Evolutionary conservation across 1,140 invertebrate genomes (phyloP).

Genomic region (Ephestia elutella): DNA sequence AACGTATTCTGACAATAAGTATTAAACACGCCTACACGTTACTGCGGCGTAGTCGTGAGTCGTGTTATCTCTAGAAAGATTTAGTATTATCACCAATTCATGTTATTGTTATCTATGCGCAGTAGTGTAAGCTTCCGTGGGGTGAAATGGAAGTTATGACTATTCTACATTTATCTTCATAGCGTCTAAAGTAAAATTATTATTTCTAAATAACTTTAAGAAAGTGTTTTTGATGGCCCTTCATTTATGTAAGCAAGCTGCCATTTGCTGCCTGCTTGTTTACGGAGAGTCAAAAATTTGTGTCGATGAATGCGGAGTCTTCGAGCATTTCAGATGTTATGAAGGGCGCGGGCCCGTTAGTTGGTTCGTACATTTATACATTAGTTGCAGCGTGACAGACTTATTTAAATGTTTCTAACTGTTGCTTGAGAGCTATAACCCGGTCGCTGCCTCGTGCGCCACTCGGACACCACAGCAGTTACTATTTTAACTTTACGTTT

Average conservation of each 20-base stretch:
- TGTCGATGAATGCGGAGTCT: constrained; percentile 14
- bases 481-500: background rate
- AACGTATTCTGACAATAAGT: constrained; percentile 20
- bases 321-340: constrained; percentile 31
- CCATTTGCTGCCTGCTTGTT: constrained; percentile 21
- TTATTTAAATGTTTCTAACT: constrained; percentile 61
- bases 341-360: constrained; percentile 51
- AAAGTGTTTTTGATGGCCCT: too few species aligned
- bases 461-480: constrained; percentile 1
- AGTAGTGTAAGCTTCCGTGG: constrained; percentile 16
- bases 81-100: constrained; percentile 27
- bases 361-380: constrained; percentile 31
- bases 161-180: too few species aligned
- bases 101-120: constrained; percentile 23
- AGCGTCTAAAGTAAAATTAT: too few species aligned
- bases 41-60: constrained; percentile 9
- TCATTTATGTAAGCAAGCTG: constrained; percentile 13
- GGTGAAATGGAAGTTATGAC: too few species aligned
- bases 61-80: constrained; percentile 19
- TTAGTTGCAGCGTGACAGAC: constrained; percentile 45
- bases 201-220: too few species aligned
- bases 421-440: constrained; percentile 36
- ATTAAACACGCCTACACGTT: constrained; percentile 21
- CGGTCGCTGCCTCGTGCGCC: constrained; percentile 23
- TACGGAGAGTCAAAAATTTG: constrained; percentile 29